Conservation (phyloP, 2,797 vertebrate genomes). For the Gila robusta region DNA sequence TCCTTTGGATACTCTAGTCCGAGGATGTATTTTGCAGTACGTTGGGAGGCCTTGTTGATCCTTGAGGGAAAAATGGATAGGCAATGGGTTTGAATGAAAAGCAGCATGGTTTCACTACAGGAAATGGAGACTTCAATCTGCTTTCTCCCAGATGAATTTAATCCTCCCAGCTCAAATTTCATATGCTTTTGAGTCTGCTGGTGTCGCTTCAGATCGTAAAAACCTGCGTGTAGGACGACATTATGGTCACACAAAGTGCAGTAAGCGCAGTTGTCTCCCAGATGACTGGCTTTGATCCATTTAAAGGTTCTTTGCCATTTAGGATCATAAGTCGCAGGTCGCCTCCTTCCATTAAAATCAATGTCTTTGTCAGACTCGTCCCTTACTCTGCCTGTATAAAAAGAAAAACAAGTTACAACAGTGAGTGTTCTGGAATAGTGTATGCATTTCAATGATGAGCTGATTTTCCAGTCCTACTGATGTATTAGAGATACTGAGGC, state of each 20-base stretch:
- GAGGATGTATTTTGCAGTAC: constrained; percentile 67
- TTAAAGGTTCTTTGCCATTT: constrained; percentile 69
- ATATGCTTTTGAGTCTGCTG: constrained; percentile 67
- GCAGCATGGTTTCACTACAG: constrained; percentile 67
- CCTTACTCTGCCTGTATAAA: constrained; percentile 52
- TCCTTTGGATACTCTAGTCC: constrained; percentile 72
- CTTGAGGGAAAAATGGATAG: constrained; percentile 30
- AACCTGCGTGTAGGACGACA: constrained; percentile 67
- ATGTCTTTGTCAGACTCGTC: constrained; percentile 48
- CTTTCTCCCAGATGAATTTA: neutral
- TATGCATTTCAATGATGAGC: neutral
- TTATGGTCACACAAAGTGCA: constrained; percentile 71
- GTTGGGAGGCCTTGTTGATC: constrained; percentile 49
- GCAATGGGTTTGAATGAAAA: constrained; percentile 73
- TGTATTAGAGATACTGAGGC: neutral
- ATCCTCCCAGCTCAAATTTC: constrained; percentile 6
- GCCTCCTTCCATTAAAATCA: neutral
- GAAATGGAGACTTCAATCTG: constrained; percentile 26
- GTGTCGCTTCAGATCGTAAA: constrained; percentile 70
- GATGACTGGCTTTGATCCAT: constrained; percentile 71
- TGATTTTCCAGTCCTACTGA: neutral
- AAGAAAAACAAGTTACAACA: constrained; percentile 31
- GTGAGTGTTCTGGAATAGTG: neutral
- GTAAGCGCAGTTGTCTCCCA: constrained; percentile 72
- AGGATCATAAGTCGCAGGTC: constrained; percentile 56